Percentiles rank a stretch among this genome's conserved stretches.
These are phyloP conservation scores for Cygnus buccinator DNA, from an alignment of 2,113 vertebrate genomes.

Conservation along the genomic window DNA sequence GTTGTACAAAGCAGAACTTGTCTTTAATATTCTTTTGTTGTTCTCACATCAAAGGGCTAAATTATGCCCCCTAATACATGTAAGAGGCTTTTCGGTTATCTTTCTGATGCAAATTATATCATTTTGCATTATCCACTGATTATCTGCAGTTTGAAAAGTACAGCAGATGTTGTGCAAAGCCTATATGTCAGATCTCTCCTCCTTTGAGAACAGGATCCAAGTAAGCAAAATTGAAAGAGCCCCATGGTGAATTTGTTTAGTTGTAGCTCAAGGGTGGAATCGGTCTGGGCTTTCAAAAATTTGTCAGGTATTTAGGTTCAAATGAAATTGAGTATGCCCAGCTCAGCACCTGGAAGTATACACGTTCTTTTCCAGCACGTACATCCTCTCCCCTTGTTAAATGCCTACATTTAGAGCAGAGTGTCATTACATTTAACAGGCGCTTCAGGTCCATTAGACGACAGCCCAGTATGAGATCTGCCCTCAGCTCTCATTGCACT, in stretches of 20 bases:
- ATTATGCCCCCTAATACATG: constrained; percentile 23
- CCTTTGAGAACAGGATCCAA: not conserved
- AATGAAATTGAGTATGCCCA: not conserved
- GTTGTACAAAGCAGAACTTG: constrained; percentile 2
- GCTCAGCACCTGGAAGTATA: not conserved
- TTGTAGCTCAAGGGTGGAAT: not conserved
- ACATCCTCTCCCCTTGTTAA: not conserved
- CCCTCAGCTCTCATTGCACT: not conserved
- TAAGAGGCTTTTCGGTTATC: constrained; percentile 39
- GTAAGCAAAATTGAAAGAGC: constrained; percentile 10
- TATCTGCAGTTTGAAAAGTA: constrained; percentile 31
- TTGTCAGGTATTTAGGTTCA: not conserved
- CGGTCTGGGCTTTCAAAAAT: not conserved
- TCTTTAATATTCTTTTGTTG: constrained; percentile 20
- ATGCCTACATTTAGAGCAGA: not conserved
- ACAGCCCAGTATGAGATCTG: constrained; percentile 21
- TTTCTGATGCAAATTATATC: constrained; percentile 48
- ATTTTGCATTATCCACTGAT: constrained; percentile 40
- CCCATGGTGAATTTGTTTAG: not conserved
- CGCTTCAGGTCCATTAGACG: not conserved
- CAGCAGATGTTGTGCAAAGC: constrained; percentile 14
- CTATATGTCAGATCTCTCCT: not conserved
- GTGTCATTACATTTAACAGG: not conserved
- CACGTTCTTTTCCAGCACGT: not conserved
- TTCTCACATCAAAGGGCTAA: constrained; percentile 30